Evolutionary conservation across 2,888 invertebrate species (phyloP).

Genomic region (Ernsta delagoae): DNA sequence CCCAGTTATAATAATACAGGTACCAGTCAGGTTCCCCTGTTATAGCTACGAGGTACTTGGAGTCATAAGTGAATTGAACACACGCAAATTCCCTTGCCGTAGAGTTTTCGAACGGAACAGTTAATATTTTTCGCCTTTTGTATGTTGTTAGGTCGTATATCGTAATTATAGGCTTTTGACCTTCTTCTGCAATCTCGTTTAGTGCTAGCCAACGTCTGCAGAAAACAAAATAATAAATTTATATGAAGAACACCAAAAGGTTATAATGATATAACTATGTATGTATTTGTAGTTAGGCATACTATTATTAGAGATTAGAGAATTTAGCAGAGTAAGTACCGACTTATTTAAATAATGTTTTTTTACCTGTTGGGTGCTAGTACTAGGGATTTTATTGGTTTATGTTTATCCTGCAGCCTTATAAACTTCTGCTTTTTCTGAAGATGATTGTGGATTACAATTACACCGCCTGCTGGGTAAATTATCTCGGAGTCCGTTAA

Average conservation of each 20-base stretch:
- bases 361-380: slow-evolving; percentile 89
- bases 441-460: slow-evolving; percentile 90
- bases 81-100: slow-evolving; percentile 88
- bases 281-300: no score
- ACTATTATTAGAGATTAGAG: no score
- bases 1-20: slow-evolving; percentile 92
- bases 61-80: slow-evolving; percentile 92
- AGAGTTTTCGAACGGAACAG: slow-evolving; percentile 86
- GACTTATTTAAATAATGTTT: no score
- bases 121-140: slow-evolving; percentile 88
- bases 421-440: slow-evolving; percentile 90
- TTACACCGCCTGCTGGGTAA: slow-evolving; percentile 91
- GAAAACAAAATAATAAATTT: slow-evolving; percentile 38
- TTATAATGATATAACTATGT: no score
- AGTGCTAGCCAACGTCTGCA: slow-evolving; percentile 87
- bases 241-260: no score
- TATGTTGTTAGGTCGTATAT: slow-evolving; percentile 89
- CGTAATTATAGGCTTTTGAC: slow-evolving; percentile 87
- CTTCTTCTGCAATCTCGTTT: slow-evolving; percentile 86
- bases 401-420: slow-evolving; percentile 87
- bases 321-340: slow-evolving; percentile 3
- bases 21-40: slow-evolving; percentile 94
- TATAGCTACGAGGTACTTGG: slow-evolving; percentile 91
- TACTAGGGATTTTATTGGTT: slow-evolving; percentile 86
- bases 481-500: slow-evolving; percentile 90